Evolutionary conservation across 2,797 vertebrate species (phyloP).

Genomic region (Channa striata): DNA sequence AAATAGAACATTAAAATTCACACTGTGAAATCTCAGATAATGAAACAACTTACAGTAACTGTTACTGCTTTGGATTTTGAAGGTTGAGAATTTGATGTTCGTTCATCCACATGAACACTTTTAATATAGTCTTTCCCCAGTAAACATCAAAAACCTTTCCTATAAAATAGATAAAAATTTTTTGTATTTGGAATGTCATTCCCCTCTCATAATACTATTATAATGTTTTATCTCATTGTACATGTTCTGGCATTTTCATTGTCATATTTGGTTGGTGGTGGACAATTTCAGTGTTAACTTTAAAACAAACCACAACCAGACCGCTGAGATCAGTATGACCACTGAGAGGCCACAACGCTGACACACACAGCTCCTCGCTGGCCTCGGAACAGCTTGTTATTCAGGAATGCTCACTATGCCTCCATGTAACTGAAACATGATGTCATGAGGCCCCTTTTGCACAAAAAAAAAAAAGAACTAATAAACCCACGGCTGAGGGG

Average conservation of each 20-base stretch:
- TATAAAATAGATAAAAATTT: neutral
- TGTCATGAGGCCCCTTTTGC: slow-evolving; percentile 62
- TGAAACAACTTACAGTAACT: neutral
- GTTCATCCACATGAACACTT: neutral
- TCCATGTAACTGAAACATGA: slow-evolving; percentile 54
- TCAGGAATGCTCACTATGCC: slow-evolving; percentile 61
- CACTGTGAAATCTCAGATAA: neutral
- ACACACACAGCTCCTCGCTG: slow-evolving; percentile 29
- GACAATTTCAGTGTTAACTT: slow-evolving; percentile 1
- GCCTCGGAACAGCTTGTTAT: slow-evolving; percentile 65
- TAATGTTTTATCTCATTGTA: neutral
- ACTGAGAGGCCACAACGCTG: slow-evolving; percentile 26
- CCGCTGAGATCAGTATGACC: too few relatives aligned
- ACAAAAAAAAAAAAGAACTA: slow-evolving; percentile 54
- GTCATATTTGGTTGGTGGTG: slow-evolving; percentile 15
- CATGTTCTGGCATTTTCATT: slow-evolving; percentile 3
- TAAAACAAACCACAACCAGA: slow-evolving; percentile 43
- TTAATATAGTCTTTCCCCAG: neutral
- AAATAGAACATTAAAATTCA: too few relatives aligned
- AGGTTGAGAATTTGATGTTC: too few relatives aligned
- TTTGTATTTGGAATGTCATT: neutral
- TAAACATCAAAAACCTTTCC: neutral
- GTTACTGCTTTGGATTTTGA: too few relatives aligned
- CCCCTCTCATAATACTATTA: neutral
- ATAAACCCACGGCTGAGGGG: slow-evolving; percentile 44